phyloP scores from a whole-genome alignment of 2,113 vertebrate genomes.

The Muntiacus muntjak region DNA sequence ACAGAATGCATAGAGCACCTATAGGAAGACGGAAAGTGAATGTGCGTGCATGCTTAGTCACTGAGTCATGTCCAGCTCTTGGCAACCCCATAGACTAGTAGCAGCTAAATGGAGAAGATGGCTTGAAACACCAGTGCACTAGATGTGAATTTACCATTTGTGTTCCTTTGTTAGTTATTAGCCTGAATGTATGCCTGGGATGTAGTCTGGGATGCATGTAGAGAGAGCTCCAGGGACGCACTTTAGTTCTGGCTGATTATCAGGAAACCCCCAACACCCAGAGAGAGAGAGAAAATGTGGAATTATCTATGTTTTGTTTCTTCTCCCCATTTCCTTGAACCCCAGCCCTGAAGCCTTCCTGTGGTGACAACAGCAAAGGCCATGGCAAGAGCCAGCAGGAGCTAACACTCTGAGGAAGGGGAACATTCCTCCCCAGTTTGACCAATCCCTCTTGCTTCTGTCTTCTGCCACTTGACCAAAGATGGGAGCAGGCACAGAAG shows the following conservation, averaged over 20 bases:
- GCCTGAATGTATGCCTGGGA: background rate
- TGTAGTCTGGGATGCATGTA: background rate
- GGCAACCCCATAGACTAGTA: background rate
- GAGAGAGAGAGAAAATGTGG: background rate
- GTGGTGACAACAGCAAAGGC: background rate
- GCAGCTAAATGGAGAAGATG: background rate
- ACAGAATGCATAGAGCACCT: background rate
- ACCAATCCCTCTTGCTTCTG: background rate
- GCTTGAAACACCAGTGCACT: background rate
- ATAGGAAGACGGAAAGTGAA: background rate
- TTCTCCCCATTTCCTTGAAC: background rate
- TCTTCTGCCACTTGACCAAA: background rate
- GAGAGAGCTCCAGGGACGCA: background rate
- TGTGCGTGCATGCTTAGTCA: accelerated
- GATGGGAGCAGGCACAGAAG: background rate
- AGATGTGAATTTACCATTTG: background rate
- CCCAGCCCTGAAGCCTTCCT: background rate
- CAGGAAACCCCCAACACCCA: background rate
- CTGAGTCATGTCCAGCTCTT: background rate
- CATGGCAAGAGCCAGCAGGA: background rate
- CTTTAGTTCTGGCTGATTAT: background rate
- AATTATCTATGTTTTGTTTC: background rate
- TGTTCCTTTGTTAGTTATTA: background rate
- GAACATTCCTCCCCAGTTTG: background rate
- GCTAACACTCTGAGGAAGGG: background rate